Evolutionary conservation across 2,797 vertebrate species (phyloP).

Genomic region (Microctenopoma steveboyesi): DNA sequence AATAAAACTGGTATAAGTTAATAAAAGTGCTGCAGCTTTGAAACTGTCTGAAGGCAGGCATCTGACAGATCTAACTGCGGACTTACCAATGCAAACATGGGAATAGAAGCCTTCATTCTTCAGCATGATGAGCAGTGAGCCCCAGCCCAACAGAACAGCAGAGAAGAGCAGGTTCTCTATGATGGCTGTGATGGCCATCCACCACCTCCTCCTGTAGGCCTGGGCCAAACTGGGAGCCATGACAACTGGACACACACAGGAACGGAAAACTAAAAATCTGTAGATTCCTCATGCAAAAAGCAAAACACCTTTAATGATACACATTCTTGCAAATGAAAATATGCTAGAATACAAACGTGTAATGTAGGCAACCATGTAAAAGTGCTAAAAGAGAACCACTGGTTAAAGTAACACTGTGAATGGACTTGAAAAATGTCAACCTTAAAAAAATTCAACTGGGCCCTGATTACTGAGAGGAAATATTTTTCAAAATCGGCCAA

Average conservation of each 20-base stretch:
- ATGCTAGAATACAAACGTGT: no score
- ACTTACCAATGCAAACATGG: slow-evolving; percentile 83
- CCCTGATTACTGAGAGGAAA: no score
- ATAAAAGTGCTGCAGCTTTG: background rate
- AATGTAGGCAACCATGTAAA: no score
- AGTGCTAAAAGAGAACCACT: no score
- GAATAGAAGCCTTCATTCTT: slow-evolving; percentile 91
- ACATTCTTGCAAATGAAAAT: no score
- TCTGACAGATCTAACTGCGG: background rate
- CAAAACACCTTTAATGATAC: no score
- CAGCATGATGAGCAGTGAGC: slow-evolving; percentile 90
- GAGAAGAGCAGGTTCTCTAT: slow-evolving; percentile 91
- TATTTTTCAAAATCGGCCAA: no score
- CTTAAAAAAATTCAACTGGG: no score
- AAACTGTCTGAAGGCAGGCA: background rate
- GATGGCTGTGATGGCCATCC: slow-evolving; percentile 88
- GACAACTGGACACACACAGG: slow-evolving; percentile 28
- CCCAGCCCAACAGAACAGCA: slow-evolving; percentile 90
- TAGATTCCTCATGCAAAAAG: no score
- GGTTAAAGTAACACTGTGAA: no score
- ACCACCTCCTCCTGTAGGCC: slow-evolving; percentile 88
- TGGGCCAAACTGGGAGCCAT: slow-evolving; percentile 89
- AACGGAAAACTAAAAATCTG: background rate
- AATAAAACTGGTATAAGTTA: background rate
- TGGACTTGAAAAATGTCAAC: no score